These are phyloP conservation scores for Microplitis demolitor DNA, from an alignment of 1,140 invertebrate genomes.

Conservation along the genomic window DNA sequence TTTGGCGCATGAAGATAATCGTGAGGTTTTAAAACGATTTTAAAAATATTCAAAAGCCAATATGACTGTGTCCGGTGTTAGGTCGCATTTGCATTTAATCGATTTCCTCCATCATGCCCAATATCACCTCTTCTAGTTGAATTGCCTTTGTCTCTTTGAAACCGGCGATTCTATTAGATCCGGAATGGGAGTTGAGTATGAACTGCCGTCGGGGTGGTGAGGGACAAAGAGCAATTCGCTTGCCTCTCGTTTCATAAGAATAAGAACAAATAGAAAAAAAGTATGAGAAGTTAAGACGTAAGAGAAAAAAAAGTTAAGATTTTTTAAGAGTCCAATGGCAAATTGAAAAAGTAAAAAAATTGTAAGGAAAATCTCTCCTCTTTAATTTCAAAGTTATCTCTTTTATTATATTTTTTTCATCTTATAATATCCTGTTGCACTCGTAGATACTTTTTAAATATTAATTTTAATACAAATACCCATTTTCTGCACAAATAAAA, in stretches of 20 bases:
- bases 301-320: neutral
- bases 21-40: neutral
- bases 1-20: too few species aligned
- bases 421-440: too few species aligned
- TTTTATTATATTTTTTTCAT: too few species aligned
- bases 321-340: too few species aligned
- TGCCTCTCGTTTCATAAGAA: neutral
- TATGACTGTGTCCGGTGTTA: neutral
- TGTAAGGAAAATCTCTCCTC: too few species aligned
- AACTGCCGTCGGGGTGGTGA: neutral
- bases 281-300: neutral
- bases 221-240: neutral
- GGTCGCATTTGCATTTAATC: slow-evolving; percentile 17
- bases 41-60: neutral
- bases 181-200: neutral
- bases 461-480: too few species aligned
- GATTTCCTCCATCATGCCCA: slow-evolving; percentile 3
- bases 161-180: neutral
- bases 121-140: neutral
- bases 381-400: too few species aligned
- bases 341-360: too few species aligned
- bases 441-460: too few species aligned
- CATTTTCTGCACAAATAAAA: too few species aligned
- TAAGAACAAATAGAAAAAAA: too few species aligned
- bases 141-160: slow-evolving; percentile 16